phyloP scores from a whole-genome alignment of 1,140 invertebrate genomes.

The Armadillidium nasatum region DNA sequence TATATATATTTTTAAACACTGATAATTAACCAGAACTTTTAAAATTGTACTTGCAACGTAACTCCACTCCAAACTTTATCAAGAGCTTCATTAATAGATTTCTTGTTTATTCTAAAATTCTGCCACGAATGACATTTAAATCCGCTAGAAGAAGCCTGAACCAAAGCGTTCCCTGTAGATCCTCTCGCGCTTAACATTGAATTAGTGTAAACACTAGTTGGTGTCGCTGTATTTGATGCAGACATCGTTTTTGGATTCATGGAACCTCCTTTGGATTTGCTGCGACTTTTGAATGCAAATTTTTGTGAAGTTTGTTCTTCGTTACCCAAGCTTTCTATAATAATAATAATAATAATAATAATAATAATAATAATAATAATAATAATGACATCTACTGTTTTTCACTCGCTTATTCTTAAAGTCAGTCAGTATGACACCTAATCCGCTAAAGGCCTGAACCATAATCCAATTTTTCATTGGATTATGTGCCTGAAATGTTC shows the following conservation, averaged over 20 bases:
- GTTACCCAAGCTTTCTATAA: slow-evolving; percentile 29
- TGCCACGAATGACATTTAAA: slow-evolving; percentile 36
- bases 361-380: too few species aligned
- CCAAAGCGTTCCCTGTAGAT: neutral
- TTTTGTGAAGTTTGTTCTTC: slow-evolving; percentile 18
- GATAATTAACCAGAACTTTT: too few species aligned
- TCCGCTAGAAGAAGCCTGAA: neutral
- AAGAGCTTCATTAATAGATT: slow-evolving; percentile 32
- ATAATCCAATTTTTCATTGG: too few species aligned
- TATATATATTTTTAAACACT: too few species aligned
- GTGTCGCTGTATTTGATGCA: too few species aligned
- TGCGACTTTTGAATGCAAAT: slow-evolving; percentile 33
- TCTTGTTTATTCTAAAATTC: slow-evolving; percentile 34
- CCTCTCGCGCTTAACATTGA: neutral
- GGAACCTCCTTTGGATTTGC: slow-evolving; percentile 24
- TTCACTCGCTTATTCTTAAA: too few species aligned
- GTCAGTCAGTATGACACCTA: too few species aligned
- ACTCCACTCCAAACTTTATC: slow-evolving; percentile 34
- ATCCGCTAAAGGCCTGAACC: too few species aligned
- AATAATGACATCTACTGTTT: too few species aligned
- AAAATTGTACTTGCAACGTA: neutral
- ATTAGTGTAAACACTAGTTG: too few species aligned
- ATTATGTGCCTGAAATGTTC: too few species aligned
- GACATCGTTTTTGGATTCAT: too few species aligned
- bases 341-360: neutral